Percentiles rank a stretch among this genome's conserved stretches.
Evolutionary conservation across 2,797 vertebrate species (phyloP).

Genomic region (Telmatherina bonti): DNA sequence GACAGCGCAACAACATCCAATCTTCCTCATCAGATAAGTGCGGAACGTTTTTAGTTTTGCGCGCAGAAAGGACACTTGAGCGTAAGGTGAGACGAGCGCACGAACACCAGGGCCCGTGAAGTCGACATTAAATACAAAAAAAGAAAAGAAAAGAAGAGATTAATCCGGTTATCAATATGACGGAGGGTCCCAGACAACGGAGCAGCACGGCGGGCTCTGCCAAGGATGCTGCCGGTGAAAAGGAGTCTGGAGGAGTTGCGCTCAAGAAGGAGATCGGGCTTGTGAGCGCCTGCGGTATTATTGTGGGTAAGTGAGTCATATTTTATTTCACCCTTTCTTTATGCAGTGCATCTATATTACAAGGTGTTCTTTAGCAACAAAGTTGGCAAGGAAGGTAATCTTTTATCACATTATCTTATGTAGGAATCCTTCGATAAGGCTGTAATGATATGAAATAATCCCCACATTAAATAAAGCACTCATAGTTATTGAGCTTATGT

Average conservation of each 20-base stretch:
- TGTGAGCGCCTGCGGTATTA: conserved; percentile 93
- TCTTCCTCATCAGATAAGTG: conserved; percentile 39
- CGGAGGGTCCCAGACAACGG: conserved; percentile 88
- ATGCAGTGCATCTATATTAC: not conserved
- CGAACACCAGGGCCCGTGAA: conserved; percentile 15
- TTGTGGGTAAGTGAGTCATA: conserved; percentile 87
- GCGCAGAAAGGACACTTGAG: conserved; percentile 17
- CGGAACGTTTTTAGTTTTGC: conserved; percentile 16
- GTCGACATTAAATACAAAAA: not conserved
- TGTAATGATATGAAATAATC: too few species aligned
- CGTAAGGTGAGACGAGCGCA: not conserved
- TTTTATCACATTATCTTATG: too few species aligned
- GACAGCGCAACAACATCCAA: conserved; percentile 28
- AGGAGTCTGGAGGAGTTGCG: conserved; percentile 82
- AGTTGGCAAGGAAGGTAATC: not conserved
- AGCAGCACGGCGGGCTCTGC: conserved; percentile 73
- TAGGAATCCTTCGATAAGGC: too few species aligned
- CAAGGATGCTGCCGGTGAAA: conserved; percentile 68
- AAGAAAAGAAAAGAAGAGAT: not conserved
- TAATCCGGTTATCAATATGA: conserved; percentile 79
- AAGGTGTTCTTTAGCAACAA: not conserved
- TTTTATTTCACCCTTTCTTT: not conserved
- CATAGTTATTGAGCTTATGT: not conserved
- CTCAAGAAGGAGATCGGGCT: conserved; percentile 95
- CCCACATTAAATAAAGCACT: not conserved